Conservation (phyloP, 2,797 vertebrate genomes). For the Poecilia gillii region DNA sequence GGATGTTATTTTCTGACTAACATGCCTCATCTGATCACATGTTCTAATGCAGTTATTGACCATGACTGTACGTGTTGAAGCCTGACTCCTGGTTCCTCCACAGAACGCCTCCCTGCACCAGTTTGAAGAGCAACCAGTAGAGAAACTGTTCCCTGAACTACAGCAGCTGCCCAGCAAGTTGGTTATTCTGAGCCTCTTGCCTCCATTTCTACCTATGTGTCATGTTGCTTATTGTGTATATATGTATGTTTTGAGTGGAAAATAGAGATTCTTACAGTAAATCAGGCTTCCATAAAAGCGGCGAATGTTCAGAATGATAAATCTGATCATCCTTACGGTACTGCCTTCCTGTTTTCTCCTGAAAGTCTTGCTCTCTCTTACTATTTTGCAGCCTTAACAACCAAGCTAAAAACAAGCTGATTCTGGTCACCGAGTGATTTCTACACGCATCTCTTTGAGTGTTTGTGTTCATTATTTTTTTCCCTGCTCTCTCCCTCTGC, state of each 20-base stretch:
- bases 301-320: background rate
- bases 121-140: slow-evolving; percentile 92
- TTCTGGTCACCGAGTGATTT: background rate
- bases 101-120: slow-evolving; percentile 92
- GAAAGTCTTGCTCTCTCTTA: background rate
- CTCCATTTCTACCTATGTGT: background rate
- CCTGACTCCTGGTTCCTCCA: slow-evolving; percentile 13
- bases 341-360: background rate
- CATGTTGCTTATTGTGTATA: background rate
- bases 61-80: background rate
- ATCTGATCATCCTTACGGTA: background rate
- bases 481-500: slow-evolving; percentile 5
- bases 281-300: background rate
- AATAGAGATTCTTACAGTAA: background rate
- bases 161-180: slow-evolving; percentile 89
- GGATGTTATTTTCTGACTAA: too few species aligned
- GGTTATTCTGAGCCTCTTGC: slow-evolving; percentile 33
- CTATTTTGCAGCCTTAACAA: background rate
- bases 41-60: too few species aligned
- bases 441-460: background rate
- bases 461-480: background rate
- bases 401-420: background rate
- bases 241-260: background rate
- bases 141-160: slow-evolving; percentile 90
- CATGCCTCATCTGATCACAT: too few species aligned